Conservation (phyloP, 1,140 invertebrate genomes). For the Battus philenor region DNA sequence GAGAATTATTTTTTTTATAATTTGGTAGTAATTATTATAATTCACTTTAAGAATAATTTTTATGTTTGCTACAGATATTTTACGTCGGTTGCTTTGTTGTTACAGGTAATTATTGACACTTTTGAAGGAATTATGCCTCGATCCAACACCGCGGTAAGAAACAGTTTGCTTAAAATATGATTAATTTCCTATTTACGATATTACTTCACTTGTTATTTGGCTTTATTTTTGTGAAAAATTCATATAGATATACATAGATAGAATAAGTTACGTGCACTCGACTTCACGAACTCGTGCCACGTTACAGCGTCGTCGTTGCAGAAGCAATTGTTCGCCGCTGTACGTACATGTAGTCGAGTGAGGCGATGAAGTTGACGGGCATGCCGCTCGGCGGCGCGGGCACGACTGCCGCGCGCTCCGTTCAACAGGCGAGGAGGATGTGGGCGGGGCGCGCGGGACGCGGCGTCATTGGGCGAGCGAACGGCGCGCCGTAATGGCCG, state of each 20-base stretch:
- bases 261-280: too few species aligned
- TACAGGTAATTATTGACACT: neutral
- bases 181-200: too few species aligned
- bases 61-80: neutral
- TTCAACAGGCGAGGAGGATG: conserved; percentile 59
- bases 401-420: conserved; percentile 55
- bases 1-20: too few species aligned
- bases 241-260: too few species aligned
- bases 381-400: conserved; percentile 26
- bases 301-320: neutral
- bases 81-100: neutral
- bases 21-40: too few species aligned
- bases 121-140: neutral
- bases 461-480: conserved; percentile 59
- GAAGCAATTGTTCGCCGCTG: too few species aligned
- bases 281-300: neutral
- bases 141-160: neutral
- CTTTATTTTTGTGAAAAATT: too few species aligned
- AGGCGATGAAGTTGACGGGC: too few species aligned
- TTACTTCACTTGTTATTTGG: too few species aligned
- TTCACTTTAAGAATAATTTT: neutral
- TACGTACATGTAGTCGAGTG: too few species aligned
- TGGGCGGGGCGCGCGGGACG: conserved; percentile 71
- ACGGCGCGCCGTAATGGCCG: conserved; percentile 59
- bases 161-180: too few species aligned